Base-by-base conservation (phyloP, 2,888 invertebrate species). In the Piscicola geometra region DNA sequence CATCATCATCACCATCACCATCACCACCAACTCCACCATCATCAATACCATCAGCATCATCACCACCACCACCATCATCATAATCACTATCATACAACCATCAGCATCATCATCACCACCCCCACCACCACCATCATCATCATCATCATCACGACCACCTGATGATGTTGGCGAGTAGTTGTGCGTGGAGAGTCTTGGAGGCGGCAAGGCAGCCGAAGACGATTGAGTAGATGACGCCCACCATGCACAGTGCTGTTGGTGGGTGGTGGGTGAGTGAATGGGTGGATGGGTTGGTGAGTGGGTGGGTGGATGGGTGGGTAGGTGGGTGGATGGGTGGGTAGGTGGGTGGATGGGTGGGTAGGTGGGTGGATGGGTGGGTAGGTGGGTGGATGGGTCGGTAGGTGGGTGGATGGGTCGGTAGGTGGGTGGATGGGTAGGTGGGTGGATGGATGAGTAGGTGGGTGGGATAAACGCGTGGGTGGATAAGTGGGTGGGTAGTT, bases 201-300 rank as follows among this genome's bases (percentile, higher is more conserved):
- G 86, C 87, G 32, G 80, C 41, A 0, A 86, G 81, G 80, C 84
- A 82, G 21, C 85, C 84, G 2, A 84, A 75, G 1, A 85, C 83
- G 78, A 82, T 77, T 5, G 81, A 73, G 18, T 82, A 28, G 15
- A 82, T 69, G 71, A 78, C 32, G 1, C 60, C 35, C 0, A 78
- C 35, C 28, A 78, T 76, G 9, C 75, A 68, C 1, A 78, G 1
- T 3, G 69, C 80, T 80, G 79, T 9, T 41, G 41, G 41, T 41
- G 41, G n/a, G n/a, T n/a, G n/a, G n/a, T n/a, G n/a, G n/a, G n/a
- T n/a, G n/a, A n/a, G n/a, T n/a, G n/a, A n/a, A n/a, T n/a, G n/a
- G n/a, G n/a, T n/a, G n/a, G n/a, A n/a, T n/a, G n/a, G n/a, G n/a
- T n/a, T n/a, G n/a, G n/a, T n/a, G n/a, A n/a, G n/a, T n/a, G n/a